Evolutionary conservation across 2,888 invertebrate species (phyloP).

Genomic region (Drosophila testacea): DNA sequence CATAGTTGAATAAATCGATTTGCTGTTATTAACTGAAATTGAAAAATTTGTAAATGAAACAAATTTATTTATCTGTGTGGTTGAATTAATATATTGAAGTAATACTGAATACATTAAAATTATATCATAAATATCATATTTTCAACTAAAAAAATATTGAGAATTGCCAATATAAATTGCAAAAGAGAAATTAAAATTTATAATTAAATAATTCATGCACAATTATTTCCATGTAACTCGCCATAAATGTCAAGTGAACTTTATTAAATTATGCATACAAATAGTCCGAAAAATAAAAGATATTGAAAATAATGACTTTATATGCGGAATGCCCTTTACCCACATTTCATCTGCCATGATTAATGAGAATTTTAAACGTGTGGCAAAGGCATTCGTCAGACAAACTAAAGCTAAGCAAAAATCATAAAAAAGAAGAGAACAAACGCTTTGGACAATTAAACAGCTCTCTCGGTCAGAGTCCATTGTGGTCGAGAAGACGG

Average conservation of each 20-base stretch:
- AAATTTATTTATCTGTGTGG: no score
- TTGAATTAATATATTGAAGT: no score
- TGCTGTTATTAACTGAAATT: no score
- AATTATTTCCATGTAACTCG: slow-evolving; percentile 1
- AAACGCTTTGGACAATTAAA: slow-evolving; percentile 39
- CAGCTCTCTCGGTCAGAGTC: slow-evolving; percentile 51
- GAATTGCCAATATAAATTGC: background rate
- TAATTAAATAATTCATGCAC: background rate
- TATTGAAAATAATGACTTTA: slow-evolving; percentile 23
- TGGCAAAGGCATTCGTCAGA: slow-evolving; percentile 18
- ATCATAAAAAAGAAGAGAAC: slow-evolving; percentile 4
- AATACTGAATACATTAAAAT: no score
- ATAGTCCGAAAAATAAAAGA: slow-evolving; percentile 18
- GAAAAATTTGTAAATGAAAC: background rate
- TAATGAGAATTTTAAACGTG: slow-evolving; percentile 39
- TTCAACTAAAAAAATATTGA: background rate
- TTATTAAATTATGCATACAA: slow-evolving; percentile 1
- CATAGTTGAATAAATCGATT: background rate
- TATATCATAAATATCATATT: no score
- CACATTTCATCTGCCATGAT: slow-evolving; percentile 43
- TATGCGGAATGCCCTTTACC: slow-evolving; percentile 65
- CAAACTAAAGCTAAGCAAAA: slow-evolving; percentile 15
- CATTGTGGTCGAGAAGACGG: slow-evolving; percentile 40
- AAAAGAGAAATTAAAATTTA: background rate
- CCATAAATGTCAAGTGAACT: slow-evolving; percentile 6